Conservation (phyloP, 2,888 invertebrate species). For the Phorcus lineatus region DNA sequence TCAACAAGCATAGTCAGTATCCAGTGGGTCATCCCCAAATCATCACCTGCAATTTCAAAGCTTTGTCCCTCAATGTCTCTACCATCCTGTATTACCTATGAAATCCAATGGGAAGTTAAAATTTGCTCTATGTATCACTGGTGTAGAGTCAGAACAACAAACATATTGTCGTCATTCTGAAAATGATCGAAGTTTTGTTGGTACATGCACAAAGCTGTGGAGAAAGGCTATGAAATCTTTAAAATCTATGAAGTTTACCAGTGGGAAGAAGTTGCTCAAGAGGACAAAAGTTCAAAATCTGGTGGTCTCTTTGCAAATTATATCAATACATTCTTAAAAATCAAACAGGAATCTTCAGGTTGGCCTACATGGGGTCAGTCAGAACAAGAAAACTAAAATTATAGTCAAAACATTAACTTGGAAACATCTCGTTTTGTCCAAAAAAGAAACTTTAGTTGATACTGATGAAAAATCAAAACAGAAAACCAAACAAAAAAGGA, state of each 20-base stretch:
- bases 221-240: conserved; percentile 64
- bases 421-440: background rate
- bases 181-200: conserved; percentile 51
- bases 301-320: conserved; percentile 65
- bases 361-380: conserved; percentile 49
- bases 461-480: too few species aligned
- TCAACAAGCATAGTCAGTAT: background rate
- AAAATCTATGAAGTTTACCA: conserved; percentile 70
- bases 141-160: conserved; percentile 46
- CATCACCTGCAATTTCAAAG: background rate
- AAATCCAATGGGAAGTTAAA: background rate
- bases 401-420: conserved; percentile 45
- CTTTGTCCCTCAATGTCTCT: background rate
- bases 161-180: conserved; percentile 62
- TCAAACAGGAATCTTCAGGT: conserved; percentile 58
- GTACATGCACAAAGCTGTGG: conserved; percentile 67
- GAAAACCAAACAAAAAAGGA: too few species aligned
- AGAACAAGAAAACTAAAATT: conserved; percentile 45
- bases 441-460: too few species aligned
- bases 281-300: conserved; percentile 34
- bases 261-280: conserved; percentile 52
- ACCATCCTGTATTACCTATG: background rate
- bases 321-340: conserved; percentile 54
- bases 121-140: background rate
- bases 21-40: background rate